These are phyloP conservation scores for Pachymerium ferrugineum DNA, from an alignment of 2,888 invertebrate genomes.

Conservation along the genomic window DNA sequence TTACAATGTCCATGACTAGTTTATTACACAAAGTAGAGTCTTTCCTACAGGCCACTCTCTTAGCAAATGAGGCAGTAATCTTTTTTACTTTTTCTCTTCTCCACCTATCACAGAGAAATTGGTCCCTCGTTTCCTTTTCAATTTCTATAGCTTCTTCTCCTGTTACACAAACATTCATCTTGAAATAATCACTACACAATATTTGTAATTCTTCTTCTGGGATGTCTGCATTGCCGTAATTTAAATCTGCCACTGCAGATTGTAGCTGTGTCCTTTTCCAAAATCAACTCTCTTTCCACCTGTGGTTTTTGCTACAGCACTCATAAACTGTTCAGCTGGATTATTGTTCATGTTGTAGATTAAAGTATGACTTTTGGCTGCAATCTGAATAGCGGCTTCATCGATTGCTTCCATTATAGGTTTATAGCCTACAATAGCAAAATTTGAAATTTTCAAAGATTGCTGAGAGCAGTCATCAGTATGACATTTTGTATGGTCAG, in stretches of 20 bases:
- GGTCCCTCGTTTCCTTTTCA: background rate
- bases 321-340: slow-evolving; percentile 7
- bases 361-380: background rate
- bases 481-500: background rate
- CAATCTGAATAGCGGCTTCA: background rate
- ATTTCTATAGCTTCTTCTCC: background rate
- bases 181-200: background rate
- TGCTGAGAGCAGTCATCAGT: background rate
- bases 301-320: background rate
- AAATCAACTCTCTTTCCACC: slow-evolving; percentile 6
- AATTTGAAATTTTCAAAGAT: background rate
- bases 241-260: background rate
- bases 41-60: background rate
- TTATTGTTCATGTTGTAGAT: slow-evolving; percentile 7
- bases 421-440: background rate
- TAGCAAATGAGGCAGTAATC: background rate
- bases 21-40: background rate
- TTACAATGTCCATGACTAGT: background rate
- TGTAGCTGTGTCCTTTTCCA: background rate
- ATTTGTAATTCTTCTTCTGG: background rate
- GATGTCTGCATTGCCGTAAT: background rate
- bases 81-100: background rate
- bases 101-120: background rate
- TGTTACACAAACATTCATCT: background rate
- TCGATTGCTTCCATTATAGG: background rate